These are phyloP conservation scores for Cryptotermes secundus DNA, from an alignment of 1,140 invertebrate genomes.

Conservation along the genomic window DNA sequence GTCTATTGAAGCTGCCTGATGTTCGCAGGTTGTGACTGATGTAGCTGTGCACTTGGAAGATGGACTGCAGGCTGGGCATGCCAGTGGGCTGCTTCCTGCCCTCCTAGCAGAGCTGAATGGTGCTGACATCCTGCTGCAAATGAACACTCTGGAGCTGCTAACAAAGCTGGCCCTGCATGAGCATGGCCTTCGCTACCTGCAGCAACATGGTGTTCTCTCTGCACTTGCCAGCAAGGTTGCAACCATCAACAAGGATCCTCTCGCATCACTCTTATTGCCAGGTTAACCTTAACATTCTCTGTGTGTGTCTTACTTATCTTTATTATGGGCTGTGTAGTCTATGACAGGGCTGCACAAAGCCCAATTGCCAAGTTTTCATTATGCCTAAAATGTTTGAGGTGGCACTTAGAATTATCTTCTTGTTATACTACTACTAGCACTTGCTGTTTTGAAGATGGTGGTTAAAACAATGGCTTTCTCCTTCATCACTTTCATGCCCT, in stretches of 20 bases:
- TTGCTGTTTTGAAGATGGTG: no score
- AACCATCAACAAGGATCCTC: slow-evolving; percentile 57
- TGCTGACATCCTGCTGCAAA: slow-evolving; percentile 72
- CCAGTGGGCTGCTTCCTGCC: slow-evolving; percentile 63
- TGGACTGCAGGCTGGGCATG: slow-evolving; percentile 55
- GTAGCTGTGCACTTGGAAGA: slow-evolving; percentile 59
- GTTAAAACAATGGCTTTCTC: no score
- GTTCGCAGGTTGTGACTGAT: slow-evolving; percentile 66
- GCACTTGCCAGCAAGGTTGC: slow-evolving; percentile 61
- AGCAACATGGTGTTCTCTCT: slow-evolving; percentile 62
- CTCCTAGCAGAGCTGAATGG: slow-evolving; percentile 66
- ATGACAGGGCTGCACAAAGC: no score
- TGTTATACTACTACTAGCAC: no score
- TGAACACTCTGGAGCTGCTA: slow-evolving; percentile 76
- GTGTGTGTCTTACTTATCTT: background rate
- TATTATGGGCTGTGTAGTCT: no score
- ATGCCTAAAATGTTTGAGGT: no score
- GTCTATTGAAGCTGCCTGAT: slow-evolving; percentile 17
- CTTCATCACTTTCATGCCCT: no score
- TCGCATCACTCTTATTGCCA: slow-evolving; percentile 62
- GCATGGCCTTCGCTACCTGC: slow-evolving; percentile 70
- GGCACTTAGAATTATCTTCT: no score
- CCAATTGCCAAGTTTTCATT: no score
- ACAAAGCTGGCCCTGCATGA: slow-evolving; percentile 63
- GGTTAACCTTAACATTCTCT: slow-evolving; percentile 47